Percentiles rank a stretch among this genome's conserved stretches.
phyloP scores from a whole-genome alignment of 2,797 vertebrate genomes.

The Euthynnus affinis region DNA sequence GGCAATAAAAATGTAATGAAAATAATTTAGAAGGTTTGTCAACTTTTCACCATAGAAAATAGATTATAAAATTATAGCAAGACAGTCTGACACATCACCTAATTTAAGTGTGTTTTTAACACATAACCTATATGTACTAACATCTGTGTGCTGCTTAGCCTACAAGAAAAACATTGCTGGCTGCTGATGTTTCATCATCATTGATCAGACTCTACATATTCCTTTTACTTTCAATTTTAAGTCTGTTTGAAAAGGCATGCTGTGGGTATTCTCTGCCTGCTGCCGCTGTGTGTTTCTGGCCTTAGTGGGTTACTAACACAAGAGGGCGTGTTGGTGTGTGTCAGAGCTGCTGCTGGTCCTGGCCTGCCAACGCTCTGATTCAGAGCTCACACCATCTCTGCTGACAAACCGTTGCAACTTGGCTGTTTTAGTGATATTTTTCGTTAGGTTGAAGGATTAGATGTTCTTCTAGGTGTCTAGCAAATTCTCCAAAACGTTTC shows the following conservation, averaged over 20 bases:
- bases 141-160: no score
- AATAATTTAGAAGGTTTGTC: no score
- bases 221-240: neutral
- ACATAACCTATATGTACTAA: no score
- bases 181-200: no score
- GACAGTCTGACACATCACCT: no score
- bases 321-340: constrained; percentile 84
- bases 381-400: neutral
- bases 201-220: neutral
- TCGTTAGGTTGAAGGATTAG: neutral
- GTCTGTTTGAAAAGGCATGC: neutral
- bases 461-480: no score
- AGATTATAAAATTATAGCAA: no score
- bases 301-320: constrained; percentile 67
- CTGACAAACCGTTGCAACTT: neutral
- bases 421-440: neutral
- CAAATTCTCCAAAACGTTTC: no score
- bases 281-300: constrained; percentile 24
- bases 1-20: no score
- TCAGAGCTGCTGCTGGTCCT: constrained; percentile 29
- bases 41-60: no score
- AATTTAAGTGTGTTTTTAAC: no score
- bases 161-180: no score
- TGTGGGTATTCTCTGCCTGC: neutral
- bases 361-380: constrained; percentile 45